Percentiles rank a stretch among this genome's conserved stretches.
Evolutionary conservation across 1,140 invertebrate genomes (phyloP).

Genomic region (Drosophila dunni): DNA sequence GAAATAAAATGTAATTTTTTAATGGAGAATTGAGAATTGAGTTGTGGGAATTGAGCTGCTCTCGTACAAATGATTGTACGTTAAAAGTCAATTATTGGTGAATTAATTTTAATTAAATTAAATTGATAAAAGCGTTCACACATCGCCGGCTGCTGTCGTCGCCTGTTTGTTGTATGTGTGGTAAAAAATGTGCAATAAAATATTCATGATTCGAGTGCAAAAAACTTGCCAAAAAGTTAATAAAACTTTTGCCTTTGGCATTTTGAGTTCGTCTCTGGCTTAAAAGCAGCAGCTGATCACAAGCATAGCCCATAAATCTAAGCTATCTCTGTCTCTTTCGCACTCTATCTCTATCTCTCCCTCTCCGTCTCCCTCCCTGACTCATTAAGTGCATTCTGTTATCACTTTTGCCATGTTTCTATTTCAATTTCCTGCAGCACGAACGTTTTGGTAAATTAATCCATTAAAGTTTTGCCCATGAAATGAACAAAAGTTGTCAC

Average conservation of each 20-base stretch:
- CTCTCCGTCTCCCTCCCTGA: constrained; percentile 34
- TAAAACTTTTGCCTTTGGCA: constrained; percentile 61
- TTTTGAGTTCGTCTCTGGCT: constrained; percentile 42
- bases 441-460: constrained; percentile 78
- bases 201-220: constrained; percentile 60
- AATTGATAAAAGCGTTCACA: constrained; percentile 70
- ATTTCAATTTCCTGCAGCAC: constrained; percentile 75
- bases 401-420: constrained; percentile 35
- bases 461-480: constrained; percentile 79
- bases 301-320: constrained; percentile 49
- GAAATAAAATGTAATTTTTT: constrained; percentile 65
- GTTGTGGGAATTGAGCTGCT: constrained; percentile 22
- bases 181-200: constrained; percentile 64
- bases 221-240: constrained; percentile 64
- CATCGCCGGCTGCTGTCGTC: constrained; percentile 56
- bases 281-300: constrained; percentile 56
- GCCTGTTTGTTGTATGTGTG: constrained; percentile 7
- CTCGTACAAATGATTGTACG: constrained; percentile 74
- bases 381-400: constrained; percentile 12
- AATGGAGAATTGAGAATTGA: constrained; percentile 42
- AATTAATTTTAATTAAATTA: constrained; percentile 79
- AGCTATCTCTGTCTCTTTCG: constrained; percentile 32
- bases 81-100: constrained; percentile 78
- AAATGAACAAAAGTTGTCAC: constrained; percentile 79
- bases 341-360: constrained; percentile 30